Evolutionary conservation across 53 echinoderm and acorn worm species (phyloP), one percentile per base, ranked within the genome.

Genomic region (Henricia sp.): DNA sequence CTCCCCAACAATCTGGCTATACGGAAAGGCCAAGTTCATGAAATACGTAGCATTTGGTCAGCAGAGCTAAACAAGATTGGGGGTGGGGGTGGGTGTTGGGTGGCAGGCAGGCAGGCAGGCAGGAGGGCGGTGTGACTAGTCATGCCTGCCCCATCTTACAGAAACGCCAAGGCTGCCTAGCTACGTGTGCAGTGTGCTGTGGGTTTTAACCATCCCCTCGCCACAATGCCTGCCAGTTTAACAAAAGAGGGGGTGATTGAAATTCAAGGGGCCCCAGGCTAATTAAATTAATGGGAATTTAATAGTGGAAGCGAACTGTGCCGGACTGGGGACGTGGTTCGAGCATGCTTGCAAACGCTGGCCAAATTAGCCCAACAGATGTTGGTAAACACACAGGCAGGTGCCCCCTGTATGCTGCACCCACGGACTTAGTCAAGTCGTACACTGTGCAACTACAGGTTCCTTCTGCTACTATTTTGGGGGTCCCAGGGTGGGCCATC

Each of bases 261-360:
- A 73, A 73, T 64, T 82, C 60, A 63, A 53, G 40, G 48, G 48
- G 64, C 85, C 74, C 52, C 23, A 51, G 73, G 85, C 85, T 73
- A 85, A 85, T 85, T 72, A 73, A 85, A 85, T 85, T 85, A 85
- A 85, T 85, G 85, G 72, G 85, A 60, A 85, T 85, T 85, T 85
- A 85, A 85, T 85, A 85, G 85, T 60, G 33, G 43, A 63, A 64
- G 72, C 72, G 37, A 85, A 73, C 72, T 50, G 48, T 85, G 71
- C 33, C 19, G 59, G 27, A 83, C 35, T 26, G 44, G 24, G 33
- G 4, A 30, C 20, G 6, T 25, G 42, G 57, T 34, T 17, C 10
- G 8, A 43, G 63, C 62, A 80, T 80, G 80, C 80, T 64, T 60
- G 62, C 35, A 58, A 84, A 84, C 58, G 48, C 43, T 38, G 25